phyloP scores from a whole-genome alignment of 2,797 vertebrate species.

The Echiichthys vipera region DNA sequence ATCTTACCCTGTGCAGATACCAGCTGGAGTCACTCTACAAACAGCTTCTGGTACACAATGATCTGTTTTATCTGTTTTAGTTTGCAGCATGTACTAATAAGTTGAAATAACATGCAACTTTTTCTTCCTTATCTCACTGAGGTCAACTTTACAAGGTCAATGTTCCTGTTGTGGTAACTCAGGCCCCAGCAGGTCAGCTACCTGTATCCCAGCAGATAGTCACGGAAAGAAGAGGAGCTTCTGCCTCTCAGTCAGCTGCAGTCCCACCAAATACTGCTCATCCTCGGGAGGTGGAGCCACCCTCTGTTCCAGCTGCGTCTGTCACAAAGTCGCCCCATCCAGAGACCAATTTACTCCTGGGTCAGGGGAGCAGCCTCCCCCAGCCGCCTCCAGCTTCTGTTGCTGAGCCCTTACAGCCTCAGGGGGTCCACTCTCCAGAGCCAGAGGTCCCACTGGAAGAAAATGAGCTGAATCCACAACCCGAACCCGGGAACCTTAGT shows the following conservation, averaged over 20 bases:
- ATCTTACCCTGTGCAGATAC: conserved; percentile 92
- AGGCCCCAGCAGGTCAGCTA: conserved; percentile 83
- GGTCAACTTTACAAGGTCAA: conserved; percentile 96
- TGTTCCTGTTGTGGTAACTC: conserved; percentile 93
- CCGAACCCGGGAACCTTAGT: conserved; percentile 65
- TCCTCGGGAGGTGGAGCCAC: conserved; percentile 58
- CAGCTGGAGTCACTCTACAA: conserved; percentile 93
- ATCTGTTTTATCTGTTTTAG: neutral
- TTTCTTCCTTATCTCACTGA: conserved; percentile 60
- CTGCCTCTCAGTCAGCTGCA: conserved; percentile 41
- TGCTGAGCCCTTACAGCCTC: conserved; percentile 49
- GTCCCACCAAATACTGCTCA: conserved; percentile 36
- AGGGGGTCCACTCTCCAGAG: conserved; percentile 43
- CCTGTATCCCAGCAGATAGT: conserved; percentile 81
- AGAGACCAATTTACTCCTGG: neutral
- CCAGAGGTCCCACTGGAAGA: conserved; percentile 64
- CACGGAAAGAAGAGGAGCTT: conserved; percentile 75
- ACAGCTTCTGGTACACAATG: conserved; percentile 88
- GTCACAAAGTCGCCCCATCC: conserved; percentile 31
- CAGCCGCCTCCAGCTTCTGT: conserved; percentile 29
- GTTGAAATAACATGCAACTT: conserved; percentile 5
- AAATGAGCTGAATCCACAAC: conserved; percentile 75
- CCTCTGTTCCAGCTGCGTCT: conserved; percentile 40
- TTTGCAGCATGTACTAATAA: neutral
- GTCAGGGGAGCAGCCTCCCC: conserved; percentile 28